Percentiles rank a stretch among this genome's conserved stretches.
phyloP scores from a whole-genome alignment of 2,797 vertebrate species.

The Loriculus beryllinus region DNA sequence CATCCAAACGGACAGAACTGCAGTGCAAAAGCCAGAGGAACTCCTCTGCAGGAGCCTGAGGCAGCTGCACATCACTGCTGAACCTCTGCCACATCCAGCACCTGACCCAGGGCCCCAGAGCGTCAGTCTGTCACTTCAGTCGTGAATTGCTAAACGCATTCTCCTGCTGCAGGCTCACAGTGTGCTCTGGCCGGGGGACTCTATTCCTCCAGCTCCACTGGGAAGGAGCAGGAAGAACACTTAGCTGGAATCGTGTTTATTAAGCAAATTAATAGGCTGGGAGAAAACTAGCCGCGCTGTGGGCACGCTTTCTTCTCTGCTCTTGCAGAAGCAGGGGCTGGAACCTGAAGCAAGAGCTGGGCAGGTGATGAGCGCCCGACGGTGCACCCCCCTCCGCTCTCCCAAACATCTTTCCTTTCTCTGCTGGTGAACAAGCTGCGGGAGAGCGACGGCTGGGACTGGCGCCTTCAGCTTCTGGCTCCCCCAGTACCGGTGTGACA shows the following conservation, averaged over 20 bases:
- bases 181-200: not conserved
- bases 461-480: not conserved
- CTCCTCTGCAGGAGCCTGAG: not conserved
- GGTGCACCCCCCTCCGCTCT: accelerated
- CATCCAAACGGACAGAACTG: not conserved
- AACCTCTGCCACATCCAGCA: constrained; percentile 26
- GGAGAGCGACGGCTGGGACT: not conserved
- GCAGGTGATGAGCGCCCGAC: not conserved
- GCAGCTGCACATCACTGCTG: not conserved
- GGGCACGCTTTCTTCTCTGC: not conserved
- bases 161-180: not conserved
- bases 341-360: not conserved
- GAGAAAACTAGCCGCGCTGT: not conserved
- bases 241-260: constrained; percentile 1
- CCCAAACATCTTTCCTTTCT: not conserved
- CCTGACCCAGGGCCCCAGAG: not conserved
- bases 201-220: not conserved
- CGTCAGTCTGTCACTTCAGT: not conserved
- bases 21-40: not conserved
- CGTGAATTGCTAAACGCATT: not conserved
- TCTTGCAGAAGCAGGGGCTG: not conserved
- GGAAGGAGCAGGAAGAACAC: not conserved
- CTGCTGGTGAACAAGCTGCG: not conserved
- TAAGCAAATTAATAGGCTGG: constrained; percentile 15
- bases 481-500: accelerated